Percentiles rank a stretch among this genome's conserved stretches.
These are phyloP conservation scores for Anolis carolinensis DNA, from an alignment of 2,113 vertebrate species.

Conservation along the genomic window DNA sequence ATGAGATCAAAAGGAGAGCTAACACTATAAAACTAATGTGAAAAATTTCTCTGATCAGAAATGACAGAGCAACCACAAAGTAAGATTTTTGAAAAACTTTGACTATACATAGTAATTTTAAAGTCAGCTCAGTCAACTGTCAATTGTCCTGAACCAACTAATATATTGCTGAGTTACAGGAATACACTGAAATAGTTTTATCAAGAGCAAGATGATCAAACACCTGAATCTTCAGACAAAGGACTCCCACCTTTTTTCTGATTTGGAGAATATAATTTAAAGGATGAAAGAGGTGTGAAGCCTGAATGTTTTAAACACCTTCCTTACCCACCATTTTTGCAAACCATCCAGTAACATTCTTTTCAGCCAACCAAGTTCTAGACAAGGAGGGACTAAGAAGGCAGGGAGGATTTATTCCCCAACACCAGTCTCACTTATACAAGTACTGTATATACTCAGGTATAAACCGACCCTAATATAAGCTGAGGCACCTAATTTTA, in stretches of 20 bases:
- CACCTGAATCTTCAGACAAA: neutral
- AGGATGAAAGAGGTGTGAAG: neutral
- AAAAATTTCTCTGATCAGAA: neutral
- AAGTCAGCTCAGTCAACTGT: neutral
- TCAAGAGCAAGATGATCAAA: neutral
- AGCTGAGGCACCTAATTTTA: too few relatives aligned
- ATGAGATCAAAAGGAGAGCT: slow-evolving; percentile 25
- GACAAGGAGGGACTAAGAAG: neutral
- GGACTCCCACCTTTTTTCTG: neutral
- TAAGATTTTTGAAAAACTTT: neutral
- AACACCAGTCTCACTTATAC: neutral
- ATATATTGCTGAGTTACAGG: neutral
- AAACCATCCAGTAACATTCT: neutral
- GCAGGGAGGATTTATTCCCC: neutral
- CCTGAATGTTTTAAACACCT: neutral
- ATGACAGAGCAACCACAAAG: slow-evolving; percentile 6
- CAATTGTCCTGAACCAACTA: neutral
- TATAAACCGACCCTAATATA: too few relatives aligned
- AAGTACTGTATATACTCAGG: too few relatives aligned
- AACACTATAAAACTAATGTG: neutral
- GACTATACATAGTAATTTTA: neutral
- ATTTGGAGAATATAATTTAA: neutral
- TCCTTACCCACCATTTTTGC: neutral
- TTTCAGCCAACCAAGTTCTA: neutral
- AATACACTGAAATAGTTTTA: neutral